phyloP scores from a whole-genome alignment of 2,888 invertebrate genomes.

The Imbricaverruca yamaguchii region DNA sequence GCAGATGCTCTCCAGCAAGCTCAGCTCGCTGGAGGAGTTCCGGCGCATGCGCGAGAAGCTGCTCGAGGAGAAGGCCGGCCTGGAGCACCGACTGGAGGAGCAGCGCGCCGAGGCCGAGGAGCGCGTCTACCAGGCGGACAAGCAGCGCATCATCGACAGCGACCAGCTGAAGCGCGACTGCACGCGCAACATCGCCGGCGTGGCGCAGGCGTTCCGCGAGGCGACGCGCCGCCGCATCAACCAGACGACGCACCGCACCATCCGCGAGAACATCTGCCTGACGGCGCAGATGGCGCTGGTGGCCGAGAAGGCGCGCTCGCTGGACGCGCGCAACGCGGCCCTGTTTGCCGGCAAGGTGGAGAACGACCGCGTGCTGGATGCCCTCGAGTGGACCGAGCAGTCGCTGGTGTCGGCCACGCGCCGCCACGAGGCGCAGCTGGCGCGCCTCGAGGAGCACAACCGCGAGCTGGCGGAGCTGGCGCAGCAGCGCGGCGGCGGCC shows the following conservation, averaged over 20 bases:
- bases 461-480: neutral
- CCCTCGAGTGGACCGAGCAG: neutral
- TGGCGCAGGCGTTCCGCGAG: conserved; percentile 7
- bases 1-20: conserved; percentile 12
- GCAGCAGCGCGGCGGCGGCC: neutral
- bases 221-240: conserved; percentile 1
- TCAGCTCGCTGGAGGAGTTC: conserved; percentile 13
- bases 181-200: neutral
- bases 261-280: conserved; percentile 22
- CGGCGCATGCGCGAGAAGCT: conserved; percentile 22
- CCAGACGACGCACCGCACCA: conserved; percentile 16
- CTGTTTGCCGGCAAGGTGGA: neutral
- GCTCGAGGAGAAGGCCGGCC: neutral
- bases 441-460: neutral
- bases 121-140: neutral
- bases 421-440: conserved; percentile 9
- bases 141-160: conserved; percentile 15
- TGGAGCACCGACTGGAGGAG: conserved; percentile 6
- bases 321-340: neutral
- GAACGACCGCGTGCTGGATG: neutral
- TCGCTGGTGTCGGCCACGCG: neutral
- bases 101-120: conserved; percentile 3
- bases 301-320: neutral
- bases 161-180: conserved; percentile 12
- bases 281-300: conserved; percentile 16